Evolutionary conservation across 2,888 invertebrate species (phyloP).

Genomic region (Sphaerophoria taeniata): DNA sequence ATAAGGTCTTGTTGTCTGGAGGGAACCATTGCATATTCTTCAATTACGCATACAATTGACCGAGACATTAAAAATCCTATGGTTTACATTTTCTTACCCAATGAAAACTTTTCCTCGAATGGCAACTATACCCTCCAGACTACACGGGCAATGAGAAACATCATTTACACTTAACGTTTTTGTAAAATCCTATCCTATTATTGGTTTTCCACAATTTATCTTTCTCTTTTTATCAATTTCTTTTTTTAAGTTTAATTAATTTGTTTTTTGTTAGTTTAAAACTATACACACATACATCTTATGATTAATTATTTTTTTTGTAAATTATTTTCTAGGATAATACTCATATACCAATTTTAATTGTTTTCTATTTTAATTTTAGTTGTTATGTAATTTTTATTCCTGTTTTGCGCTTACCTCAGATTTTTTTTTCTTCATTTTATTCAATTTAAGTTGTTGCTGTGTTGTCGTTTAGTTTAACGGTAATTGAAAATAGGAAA

Average conservation of each 20-base stretch:
- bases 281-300: conserved; percentile 52
- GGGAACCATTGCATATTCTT: conserved; percentile 1
- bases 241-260: conserved; percentile 40
- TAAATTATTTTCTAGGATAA: conserved; percentile 43
- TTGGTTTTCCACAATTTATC: conserved; percentile 65
- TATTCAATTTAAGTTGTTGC: conserved; percentile 47
- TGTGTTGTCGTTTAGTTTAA: conserved; percentile 50
- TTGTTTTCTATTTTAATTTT: conserved; percentile 43
- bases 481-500: conserved; percentile 39
- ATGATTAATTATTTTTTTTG: conserved; percentile 24
- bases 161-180: conserved; percentile 55
- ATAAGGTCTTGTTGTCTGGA: not conserved
- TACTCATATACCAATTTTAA: conserved; percentile 56
- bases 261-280: conserved; percentile 46
- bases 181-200: conserved; percentile 72
- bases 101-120: no score
- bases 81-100: no score
- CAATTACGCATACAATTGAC: not conserved
- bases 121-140: not conserved
- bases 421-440: conserved; percentile 29
- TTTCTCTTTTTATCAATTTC: conserved; percentile 34
- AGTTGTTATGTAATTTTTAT: conserved; percentile 14
- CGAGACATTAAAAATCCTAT: no score
- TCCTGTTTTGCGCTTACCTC: conserved; percentile 48
- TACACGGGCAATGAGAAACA: conserved; percentile 45